Base-by-base conservation (phyloP, 2,888 invertebrate species). In the Ormyrus rosae region DNA sequence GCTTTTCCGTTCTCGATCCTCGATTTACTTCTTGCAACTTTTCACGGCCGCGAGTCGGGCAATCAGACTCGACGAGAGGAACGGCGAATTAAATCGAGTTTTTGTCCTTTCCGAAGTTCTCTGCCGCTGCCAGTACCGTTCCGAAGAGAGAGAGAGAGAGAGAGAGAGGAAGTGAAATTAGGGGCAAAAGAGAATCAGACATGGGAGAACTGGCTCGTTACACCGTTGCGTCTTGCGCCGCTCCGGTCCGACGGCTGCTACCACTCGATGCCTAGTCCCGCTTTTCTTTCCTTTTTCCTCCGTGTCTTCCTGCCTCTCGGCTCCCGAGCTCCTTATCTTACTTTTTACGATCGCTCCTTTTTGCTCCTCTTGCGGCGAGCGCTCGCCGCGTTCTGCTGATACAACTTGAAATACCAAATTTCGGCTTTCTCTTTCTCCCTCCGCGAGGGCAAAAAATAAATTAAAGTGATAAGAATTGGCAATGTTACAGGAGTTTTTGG, bases 61-160 rank as follows among this genome's bases (percentile, higher is more conserved):
- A 78, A 78, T 70, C 70, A 70, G 77, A 61, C 69, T 58, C 63
- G 73, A 67, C 72, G 70, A 80, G 55, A 69, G 78, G 73, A 65
- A 60, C 76, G 72, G 73, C 69, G 73, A 78, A 77, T 81, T 77
- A 81, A 78, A 81, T 81, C 81, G 64, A 73, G 68, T 74, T 77
- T 60, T 55, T 77, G 46, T 58, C 55, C 45, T 61, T 48, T 67
- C 56, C 45, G 69, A 64, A 69, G 56, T 77, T 67, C 71, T 9
- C 60, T 60, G 63, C 70, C 45, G n/a, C 64, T 50, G 46, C 51
- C n/a, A 6, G 34, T 55, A 61, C 19, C 0, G 45, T 6, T 51
- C 13, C 53, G 19, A 19, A 19, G 19, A 19, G 19, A 19, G 19
- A 19, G 19, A 19, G 19, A 19, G 19, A 19, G 1, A 19, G 19